phyloP scores from a whole-genome alignment of 2,888 invertebrate genomes.

The Ophioninae sp. region DNA sequence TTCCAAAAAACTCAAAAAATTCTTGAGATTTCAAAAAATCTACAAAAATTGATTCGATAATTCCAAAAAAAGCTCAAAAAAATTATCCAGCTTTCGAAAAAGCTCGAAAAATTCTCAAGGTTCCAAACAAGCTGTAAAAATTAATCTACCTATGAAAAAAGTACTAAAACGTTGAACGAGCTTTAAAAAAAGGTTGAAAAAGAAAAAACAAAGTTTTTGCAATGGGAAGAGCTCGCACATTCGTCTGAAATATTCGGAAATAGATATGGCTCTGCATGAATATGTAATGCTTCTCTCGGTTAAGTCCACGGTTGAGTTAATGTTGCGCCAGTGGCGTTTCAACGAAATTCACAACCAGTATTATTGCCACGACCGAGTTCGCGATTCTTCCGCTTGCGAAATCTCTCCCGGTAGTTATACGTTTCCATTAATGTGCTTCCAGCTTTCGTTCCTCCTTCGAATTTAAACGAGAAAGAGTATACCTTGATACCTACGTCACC shows the following conservation, averaged over 20 bases:
- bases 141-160: too few relatives aligned
- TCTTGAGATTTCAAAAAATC: too few relatives aligned
- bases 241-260: background rate
- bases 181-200: too few relatives aligned
- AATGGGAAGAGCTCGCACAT: too few relatives aligned
- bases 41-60: too few relatives aligned
- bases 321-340: constrained; percentile 58
- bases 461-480: constrained; percentile 24
- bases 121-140: too few relatives aligned
- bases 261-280: background rate
- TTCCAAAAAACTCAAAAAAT: too few relatives aligned
- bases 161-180: too few relatives aligned
- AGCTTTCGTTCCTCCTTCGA: constrained; percentile 26
- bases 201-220: too few relatives aligned
- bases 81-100: too few relatives aligned
- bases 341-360: constrained; percentile 54
- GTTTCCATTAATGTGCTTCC: constrained; percentile 28
- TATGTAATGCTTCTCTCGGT: constrained; percentile 32
- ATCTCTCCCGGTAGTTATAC: constrained; percentile 23
- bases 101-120: too few relatives aligned
- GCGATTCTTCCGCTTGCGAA: constrained; percentile 44
- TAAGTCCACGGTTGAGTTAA: constrained; percentile 54
- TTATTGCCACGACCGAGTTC: constrained; percentile 59
- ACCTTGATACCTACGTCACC: background rate
- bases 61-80: too few relatives aligned